A percentile compares a stretch with the other conserved stretches of the same genome.
phyloP scores from a whole-genome alignment of 2,113 vertebrate species.

The Phodopus roborovskii region DNA sequence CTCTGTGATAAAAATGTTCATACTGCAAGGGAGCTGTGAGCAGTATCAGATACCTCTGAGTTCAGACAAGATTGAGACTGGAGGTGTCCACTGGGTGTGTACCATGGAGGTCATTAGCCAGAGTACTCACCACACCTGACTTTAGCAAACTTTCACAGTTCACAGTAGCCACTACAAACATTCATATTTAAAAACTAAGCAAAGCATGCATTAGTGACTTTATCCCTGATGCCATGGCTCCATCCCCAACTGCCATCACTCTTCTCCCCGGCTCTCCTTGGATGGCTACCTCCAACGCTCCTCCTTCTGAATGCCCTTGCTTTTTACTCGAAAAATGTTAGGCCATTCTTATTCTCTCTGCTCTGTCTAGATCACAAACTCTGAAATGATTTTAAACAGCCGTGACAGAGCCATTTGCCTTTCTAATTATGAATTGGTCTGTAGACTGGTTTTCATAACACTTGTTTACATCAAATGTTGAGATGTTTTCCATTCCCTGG shows the following conservation, averaged over 20 bases:
- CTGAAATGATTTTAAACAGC: not conserved
- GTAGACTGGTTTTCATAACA: not conserved
- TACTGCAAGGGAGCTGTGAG: not conserved
- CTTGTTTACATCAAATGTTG: not conserved
- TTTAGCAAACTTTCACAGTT: not conserved
- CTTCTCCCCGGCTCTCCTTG: not conserved
- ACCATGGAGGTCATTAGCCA: not conserved
- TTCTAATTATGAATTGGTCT: slow-evolving; percentile 18
- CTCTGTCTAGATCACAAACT: not conserved
- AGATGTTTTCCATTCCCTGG: not conserved
- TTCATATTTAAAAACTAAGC: slow-evolving; percentile 7
- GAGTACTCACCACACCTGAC: not conserved
- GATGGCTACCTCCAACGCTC: not conserved
- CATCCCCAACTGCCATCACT: not conserved
- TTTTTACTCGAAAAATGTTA: slow-evolving; percentile 50
- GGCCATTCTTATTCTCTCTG: not conserved
- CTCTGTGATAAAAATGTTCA: not conserved
- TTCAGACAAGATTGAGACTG: not conserved
- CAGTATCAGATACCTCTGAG: not conserved
- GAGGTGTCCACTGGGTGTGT: not conserved
- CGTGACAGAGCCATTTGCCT: not conserved
- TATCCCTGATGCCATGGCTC: no score
- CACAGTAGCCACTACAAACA: not conserved
- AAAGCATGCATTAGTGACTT: not conserved
- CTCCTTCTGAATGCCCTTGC: slow-evolving; percentile 14